phyloP scores from a whole-genome alignment of 2,797 vertebrate species.

The Eupleurogrammus muticus region DNA sequence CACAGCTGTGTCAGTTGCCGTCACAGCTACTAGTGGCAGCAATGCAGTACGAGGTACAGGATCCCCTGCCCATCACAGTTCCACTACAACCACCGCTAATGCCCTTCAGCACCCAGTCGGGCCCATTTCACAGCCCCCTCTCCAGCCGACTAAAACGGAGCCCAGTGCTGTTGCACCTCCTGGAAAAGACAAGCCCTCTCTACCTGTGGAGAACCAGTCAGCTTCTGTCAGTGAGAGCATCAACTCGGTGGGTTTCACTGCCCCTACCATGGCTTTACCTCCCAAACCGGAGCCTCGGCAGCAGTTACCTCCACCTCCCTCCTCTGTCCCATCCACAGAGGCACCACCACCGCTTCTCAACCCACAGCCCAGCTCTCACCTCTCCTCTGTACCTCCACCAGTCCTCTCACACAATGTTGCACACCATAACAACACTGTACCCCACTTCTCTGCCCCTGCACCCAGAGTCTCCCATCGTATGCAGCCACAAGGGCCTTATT shows the following conservation, averaged over 20 bases:
- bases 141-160: slow-evolving; percentile 85
- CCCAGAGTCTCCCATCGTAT: slow-evolving; percentile 94
- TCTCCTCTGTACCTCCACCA: slow-evolving; percentile 77
- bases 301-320: slow-evolving; percentile 83
- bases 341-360: slow-evolving; percentile 79
- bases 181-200: slow-evolving; percentile 88
- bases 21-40: slow-evolving; percentile 71
- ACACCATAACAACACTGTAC: slow-evolving; percentile 92
- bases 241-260: slow-evolving; percentile 79
- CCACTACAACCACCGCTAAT: slow-evolving; percentile 78
- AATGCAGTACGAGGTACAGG: slow-evolving; percentile 71
- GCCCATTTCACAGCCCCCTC: slow-evolving; percentile 78
- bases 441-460: slow-evolving; percentile 92
- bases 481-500: slow-evolving; percentile 94
- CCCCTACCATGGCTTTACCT: slow-evolving; percentile 80
- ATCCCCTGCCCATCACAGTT: slow-evolving; percentile 85
- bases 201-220: slow-evolving; percentile 69
- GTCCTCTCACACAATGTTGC: slow-evolving; percentile 86
- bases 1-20: slow-evolving; percentile 79
- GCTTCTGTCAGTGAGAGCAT: slow-evolving; percentile 75
- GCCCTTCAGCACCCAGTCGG: slow-evolving; percentile 84
- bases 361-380: slow-evolving; percentile 82
- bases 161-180: slow-evolving; percentile 78
- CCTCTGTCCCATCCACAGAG: slow-evolving; percentile 87
- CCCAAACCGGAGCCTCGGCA: slow-evolving; percentile 81